Evolutionary conservation across 2,113 vertebrate species (phyloP).

Genomic region (Cromileptes altivelis): DNA sequence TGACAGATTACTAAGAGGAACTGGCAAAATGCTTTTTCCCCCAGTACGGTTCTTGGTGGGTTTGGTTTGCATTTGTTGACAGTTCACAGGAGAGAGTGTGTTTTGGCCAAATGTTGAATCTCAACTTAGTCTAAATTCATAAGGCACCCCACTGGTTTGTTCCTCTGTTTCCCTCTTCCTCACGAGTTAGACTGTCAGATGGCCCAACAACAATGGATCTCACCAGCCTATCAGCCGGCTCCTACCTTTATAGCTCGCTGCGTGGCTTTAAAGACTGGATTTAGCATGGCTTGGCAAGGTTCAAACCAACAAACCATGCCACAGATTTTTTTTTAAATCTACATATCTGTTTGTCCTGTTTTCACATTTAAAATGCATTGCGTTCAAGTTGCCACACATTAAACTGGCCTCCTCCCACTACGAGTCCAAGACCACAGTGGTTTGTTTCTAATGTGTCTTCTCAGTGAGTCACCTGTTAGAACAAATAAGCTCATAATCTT

Average conservation of each 20-base stretch:
- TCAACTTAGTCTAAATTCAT: conserved; percentile 85
- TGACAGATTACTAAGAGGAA: conserved; percentile 62
- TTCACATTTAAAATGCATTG: conserved; percentile 71
- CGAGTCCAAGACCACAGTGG: conserved; percentile 55
- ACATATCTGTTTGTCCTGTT: conserved; percentile 72
- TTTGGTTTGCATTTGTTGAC: conserved; percentile 76
- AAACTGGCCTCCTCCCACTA: conserved; percentile 56
- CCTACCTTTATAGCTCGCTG: conserved; percentile 78
- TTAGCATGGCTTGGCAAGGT: conserved; percentile 80
- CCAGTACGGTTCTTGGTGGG: conserved; percentile 50
- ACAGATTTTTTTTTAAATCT: conserved; percentile 66
- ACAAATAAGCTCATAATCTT: conserved; percentile 81
- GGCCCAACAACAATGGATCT: conserved; percentile 80
- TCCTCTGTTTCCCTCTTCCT: conserved; percentile 75
- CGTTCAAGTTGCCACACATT: conserved; percentile 36
- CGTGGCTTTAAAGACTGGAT: conserved; percentile 80
- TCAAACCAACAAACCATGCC: conserved; percentile 73
- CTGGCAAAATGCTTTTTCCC: conserved; percentile 46
- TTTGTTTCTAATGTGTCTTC: conserved; percentile 67
- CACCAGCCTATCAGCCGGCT: conserved; percentile 73
- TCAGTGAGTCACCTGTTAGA: conserved; percentile 75
- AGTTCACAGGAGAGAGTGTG: conserved; percentile 75
- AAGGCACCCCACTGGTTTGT: conserved; percentile 77
- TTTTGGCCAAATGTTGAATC: conserved; percentile 75
- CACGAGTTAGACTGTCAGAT: conserved; percentile 80